Conservation (phyloP, 64 coral and sea anemone genomes). For the Trachythela sp. region DNA sequence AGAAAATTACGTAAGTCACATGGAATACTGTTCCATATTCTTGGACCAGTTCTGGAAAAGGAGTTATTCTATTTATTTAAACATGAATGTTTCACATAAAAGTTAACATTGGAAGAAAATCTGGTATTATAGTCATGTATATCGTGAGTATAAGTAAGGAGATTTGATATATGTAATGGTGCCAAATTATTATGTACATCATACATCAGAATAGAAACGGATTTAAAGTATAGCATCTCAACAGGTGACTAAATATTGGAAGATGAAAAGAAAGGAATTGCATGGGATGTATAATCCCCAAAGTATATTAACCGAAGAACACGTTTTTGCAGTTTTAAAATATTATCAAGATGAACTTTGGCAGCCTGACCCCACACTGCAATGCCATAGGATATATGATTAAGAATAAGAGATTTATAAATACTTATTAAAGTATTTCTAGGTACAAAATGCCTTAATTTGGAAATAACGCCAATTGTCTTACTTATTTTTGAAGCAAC, state of each 20-base stretch:
- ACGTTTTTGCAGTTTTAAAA: slow-evolving; percentile 44
- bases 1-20: too few species aligned
- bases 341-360: slow-evolving; percentile 45
- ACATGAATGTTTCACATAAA: not conserved
- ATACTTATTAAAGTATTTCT: slow-evolving; percentile 1
- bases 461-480: too few species aligned
- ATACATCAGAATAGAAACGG: not conserved
- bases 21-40: too few species aligned
- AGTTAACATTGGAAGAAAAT: slow-evolving; percentile 8
- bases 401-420: slow-evolving; percentile 34
- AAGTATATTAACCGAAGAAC: slow-evolving; percentile 41
- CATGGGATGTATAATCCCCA: slow-evolving; percentile 23
- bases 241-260: slow-evolving; percentile 7
- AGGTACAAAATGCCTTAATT: too few species aligned
- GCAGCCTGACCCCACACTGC: slow-evolving; percentile 33
- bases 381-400: slow-evolving; percentile 29
- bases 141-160: not conserved
- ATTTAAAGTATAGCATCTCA: slow-evolving; percentile 17
- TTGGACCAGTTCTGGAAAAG: too few species aligned
- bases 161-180: slow-evolving; percentile 2
- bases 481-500: too few species aligned
- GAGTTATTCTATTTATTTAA: not conserved
- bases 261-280: not conserved
- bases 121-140: slow-evolving; percentile 25
- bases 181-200: not conserved